These are phyloP conservation scores for Tridacna gigas DNA, from an alignment of 2,888 invertebrate genomes.

Conservation along the genomic window DNA sequence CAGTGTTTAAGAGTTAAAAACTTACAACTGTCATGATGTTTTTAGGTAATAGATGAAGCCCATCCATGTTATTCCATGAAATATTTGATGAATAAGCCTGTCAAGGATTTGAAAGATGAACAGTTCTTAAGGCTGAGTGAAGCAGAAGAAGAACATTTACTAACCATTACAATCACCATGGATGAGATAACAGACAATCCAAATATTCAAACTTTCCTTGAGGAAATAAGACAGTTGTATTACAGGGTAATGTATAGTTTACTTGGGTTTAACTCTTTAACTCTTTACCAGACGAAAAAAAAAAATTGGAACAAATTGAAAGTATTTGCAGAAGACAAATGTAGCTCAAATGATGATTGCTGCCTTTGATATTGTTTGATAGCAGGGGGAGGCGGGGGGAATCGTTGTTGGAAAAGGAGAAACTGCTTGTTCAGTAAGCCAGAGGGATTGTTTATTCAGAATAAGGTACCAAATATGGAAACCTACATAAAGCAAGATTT, in stretches of 20 bases:
- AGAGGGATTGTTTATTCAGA: too few species aligned
- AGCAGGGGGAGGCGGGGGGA: too few species aligned
- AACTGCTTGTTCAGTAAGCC: background rate
- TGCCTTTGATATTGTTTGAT: too few species aligned
- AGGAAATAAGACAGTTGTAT: constrained; percentile 95
- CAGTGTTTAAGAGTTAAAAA: too few species aligned
- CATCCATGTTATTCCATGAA: constrained; percentile 92
- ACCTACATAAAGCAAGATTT: too few species aligned
- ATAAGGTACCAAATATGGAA: too few species aligned
- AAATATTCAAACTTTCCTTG: constrained; percentile 88
- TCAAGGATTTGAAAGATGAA: constrained; percentile 94
- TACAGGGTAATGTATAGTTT: constrained; percentile 87
- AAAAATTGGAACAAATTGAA: background rate
- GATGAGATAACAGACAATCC: constrained; percentile 75
- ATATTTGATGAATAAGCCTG: constrained; percentile 96
- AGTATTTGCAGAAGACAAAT: background rate
- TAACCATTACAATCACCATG: constrained; percentile 81
- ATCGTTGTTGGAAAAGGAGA: background rate
- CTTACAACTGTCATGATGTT: too few species aligned
- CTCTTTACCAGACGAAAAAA: background rate
- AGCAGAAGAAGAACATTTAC: constrained; percentile 84
- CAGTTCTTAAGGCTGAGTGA: constrained; percentile 92
- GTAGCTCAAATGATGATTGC: too few species aligned
- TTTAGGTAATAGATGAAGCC: constrained; percentile 95
- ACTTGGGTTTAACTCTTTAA: background rate